Percentiles rank a stretch among this genome's conserved stretches.
Evolutionary conservation across 2,113 vertebrate genomes (phyloP).

Genomic region (Gavia stellata): DNA sequence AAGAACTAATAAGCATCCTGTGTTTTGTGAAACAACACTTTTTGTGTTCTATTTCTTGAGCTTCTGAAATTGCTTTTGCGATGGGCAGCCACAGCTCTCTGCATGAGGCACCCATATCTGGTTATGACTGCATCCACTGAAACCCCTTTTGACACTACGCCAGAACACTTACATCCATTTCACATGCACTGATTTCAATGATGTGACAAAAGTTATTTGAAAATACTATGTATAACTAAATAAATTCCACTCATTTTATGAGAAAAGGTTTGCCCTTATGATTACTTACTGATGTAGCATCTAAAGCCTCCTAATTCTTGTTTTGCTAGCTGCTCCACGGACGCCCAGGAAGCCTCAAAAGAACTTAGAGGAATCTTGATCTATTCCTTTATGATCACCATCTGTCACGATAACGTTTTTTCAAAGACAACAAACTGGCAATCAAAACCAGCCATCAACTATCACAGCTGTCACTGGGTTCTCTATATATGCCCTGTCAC

Average conservation of each 20-base stretch:
- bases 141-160: neutral
- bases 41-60: neutral
- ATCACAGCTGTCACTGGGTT: neutral
- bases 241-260: neutral
- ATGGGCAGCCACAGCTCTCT: neutral
- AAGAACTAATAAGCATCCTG: neutral
- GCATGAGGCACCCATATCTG: neutral
- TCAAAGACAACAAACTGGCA: neutral
- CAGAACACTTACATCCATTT: neutral
- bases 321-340: neutral
- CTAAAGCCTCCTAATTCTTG: neutral
- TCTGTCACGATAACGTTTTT: neutral
- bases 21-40: neutral
- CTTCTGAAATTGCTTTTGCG: neutral
- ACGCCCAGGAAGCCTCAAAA: neutral
- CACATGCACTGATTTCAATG: neutral
- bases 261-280: neutral
- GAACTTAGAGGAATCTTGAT: neutral
- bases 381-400: neutral
- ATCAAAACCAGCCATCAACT: neutral
- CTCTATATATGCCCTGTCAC: neutral
- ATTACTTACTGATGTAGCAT: neutral
- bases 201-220: neutral
- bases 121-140: neutral
- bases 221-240: neutral